These are phyloP conservation scores for Philereme transversata DNA, from an alignment of 2,888 invertebrate species.

Conservation along the genomic window DNA sequence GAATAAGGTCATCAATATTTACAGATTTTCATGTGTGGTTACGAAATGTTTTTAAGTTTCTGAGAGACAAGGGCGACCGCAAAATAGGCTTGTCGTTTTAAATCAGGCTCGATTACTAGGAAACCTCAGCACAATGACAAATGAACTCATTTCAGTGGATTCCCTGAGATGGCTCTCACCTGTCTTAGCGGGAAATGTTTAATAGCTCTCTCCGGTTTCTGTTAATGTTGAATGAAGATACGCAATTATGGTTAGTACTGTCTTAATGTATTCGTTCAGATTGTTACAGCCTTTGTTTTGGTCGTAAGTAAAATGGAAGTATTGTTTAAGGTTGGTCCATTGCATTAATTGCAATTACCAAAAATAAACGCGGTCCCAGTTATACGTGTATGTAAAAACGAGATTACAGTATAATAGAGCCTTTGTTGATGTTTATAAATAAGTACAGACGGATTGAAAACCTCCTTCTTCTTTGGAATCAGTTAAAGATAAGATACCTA, in stretches of 20 bases:
- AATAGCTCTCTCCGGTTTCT: constrained; percentile 18
- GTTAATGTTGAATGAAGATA: constrained; percentile 20
- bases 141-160: constrained; percentile 28
- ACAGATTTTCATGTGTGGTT: constrained; percentile 19
- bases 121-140: constrained; percentile 18
- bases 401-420: too few relatives aligned
- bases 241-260: constrained; percentile 3
- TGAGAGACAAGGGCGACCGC: constrained; percentile 4
- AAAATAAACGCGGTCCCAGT: too few relatives aligned
- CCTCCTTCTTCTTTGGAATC: too few relatives aligned
- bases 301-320: background rate
- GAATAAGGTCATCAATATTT: constrained; percentile 27
- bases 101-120: constrained; percentile 12
- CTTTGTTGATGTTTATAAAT: too few relatives aligned
- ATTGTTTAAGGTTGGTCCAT: too few relatives aligned
- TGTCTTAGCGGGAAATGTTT: constrained; percentile 14
- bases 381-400: too few relatives aligned
- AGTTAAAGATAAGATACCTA: too few relatives aligned
- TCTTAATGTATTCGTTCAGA: constrained; percentile 3
- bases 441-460: too few relatives aligned
- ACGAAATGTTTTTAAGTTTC: constrained; percentile 16
- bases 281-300: background rate
- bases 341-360: too few relatives aligned
- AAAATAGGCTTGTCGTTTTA: constrained; percentile 7
- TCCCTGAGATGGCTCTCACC: constrained; percentile 9